Evolutionary conservation across 2,113 vertebrate species (phyloP).

Genomic region (Ageneiosus marmoratus): DNA sequence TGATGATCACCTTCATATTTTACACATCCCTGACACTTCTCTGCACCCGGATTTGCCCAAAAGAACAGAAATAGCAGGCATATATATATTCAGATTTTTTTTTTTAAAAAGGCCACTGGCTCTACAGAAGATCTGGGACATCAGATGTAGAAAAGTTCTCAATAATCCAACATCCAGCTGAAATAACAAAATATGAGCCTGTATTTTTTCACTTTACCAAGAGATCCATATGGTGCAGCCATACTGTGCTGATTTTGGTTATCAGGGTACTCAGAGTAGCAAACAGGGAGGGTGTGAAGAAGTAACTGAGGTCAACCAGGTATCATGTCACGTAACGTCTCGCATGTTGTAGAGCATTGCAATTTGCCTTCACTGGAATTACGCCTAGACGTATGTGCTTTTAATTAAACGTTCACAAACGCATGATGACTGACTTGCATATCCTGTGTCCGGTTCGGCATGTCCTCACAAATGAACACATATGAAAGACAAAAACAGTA

Average conservation of each 20-base stretch:
- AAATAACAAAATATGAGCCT: not conserved
- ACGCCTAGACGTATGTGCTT: too few relatives aligned
- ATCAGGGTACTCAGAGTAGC: not conserved
- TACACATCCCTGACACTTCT: conserved; percentile 3
- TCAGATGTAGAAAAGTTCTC: not conserved
- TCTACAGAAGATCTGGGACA: not conserved
- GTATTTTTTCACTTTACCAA: not conserved
- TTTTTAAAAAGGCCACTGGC: not conserved
- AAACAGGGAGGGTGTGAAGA: not conserved
- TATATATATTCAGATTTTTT: too few relatives aligned
- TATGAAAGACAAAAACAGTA: too few relatives aligned
- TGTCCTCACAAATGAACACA: too few relatives aligned
- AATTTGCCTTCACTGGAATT: too few relatives aligned
- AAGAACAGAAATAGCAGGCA: conserved; percentile 1
- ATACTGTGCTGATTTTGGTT: not conserved
- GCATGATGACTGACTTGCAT: too few relatives aligned
- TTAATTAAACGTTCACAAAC: too few relatives aligned
- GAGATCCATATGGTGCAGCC: not conserved
- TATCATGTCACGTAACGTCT: too few relatives aligned
- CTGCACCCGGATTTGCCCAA: conserved; percentile 21
- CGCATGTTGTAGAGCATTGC: too few relatives aligned
- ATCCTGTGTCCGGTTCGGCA: too few relatives aligned
- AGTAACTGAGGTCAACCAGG: too few relatives aligned
- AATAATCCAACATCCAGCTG: not conserved
- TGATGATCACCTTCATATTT: conserved; percentile 18